phyloP scores from a whole-genome alignment of 2,113 vertebrate genomes.

The Syngnathus floridae region DNA sequence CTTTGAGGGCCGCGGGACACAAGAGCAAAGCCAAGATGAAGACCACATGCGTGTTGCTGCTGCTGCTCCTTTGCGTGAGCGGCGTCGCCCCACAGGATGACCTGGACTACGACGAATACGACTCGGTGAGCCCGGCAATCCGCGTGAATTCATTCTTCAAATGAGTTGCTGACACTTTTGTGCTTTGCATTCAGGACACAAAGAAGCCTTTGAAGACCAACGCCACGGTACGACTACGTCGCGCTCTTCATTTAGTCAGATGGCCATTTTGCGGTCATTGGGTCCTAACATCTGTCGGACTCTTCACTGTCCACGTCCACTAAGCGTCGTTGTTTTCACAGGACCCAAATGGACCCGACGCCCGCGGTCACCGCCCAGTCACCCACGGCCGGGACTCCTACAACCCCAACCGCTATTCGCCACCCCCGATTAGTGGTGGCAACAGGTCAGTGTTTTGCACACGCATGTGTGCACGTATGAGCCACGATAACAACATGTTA shows the following conservation, averaged over 20 bases:
- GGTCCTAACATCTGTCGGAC: not conserved
- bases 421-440: constrained; percentile 60
- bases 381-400: constrained; percentile 28
- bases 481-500: not conserved
- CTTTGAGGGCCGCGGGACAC: constrained; percentile 1
- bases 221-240: constrained; percentile 2
- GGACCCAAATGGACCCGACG: fast-evolving
- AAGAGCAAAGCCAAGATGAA: constrained; percentile 42
- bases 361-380: constrained; percentile 75
- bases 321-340: not conserved
- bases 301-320: not conserved
- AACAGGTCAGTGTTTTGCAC: constrained; percentile 33
- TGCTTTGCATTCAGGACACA: not conserved
- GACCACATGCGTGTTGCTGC: constrained; percentile 58
- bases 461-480: not conserved
- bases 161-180: not conserved
- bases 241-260: not conserved
- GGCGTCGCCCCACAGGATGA: not conserved
- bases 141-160: not conserved
- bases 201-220: not conserved
- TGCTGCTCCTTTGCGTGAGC: constrained; percentile 39
- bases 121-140: constrained; percentile 23
- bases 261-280: not conserved
- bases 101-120: constrained; percentile 48
- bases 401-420: constrained; percentile 30